phyloP scores from a whole-genome alignment of 2,888 invertebrate species.

The Lumbricus terrestris region DNA sequence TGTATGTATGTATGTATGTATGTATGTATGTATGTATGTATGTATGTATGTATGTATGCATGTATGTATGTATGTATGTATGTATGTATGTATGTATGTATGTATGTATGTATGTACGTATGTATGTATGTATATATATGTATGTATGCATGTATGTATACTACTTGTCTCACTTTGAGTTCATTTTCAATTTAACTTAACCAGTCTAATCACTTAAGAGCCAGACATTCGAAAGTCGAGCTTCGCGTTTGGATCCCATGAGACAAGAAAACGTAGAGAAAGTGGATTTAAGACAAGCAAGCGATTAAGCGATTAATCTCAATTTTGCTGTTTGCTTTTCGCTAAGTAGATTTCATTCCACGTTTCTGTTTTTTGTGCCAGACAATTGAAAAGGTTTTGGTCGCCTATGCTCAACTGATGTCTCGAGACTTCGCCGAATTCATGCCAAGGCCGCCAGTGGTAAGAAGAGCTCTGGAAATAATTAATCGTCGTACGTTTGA shows the following conservation, averaged over 20 bases:
- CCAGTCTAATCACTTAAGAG: background rate
- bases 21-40: background rate
- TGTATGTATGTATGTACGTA: too few species aligned
- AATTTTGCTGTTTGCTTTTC: background rate
- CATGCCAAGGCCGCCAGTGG: conserved; percentile 85
- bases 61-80: background rate
- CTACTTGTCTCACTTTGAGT: too few species aligned
- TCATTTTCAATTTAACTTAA: background rate
- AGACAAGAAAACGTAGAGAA: background rate
- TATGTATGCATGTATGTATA: too few species aligned
- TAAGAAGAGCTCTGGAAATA: conserved; percentile 62
- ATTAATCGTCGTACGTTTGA: too few species aligned
- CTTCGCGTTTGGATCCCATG: background rate
- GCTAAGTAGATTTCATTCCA: background rate
- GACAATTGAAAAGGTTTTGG: conserved; percentile 94
- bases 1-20: background rate
- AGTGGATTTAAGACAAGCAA: background rate
- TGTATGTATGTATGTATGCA: background rate
- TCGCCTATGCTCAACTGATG: conserved; percentile 96
- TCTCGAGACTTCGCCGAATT: conserved; percentile 94
- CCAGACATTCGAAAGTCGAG: background rate
- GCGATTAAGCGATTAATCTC: background rate
- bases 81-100: background rate
- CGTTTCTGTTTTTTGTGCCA: too few species aligned
- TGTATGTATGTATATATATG: too few species aligned